Evolutionary conservation across 2,113 vertebrate species (phyloP).

Genomic region (Gymnocephalus cernua): DNA sequence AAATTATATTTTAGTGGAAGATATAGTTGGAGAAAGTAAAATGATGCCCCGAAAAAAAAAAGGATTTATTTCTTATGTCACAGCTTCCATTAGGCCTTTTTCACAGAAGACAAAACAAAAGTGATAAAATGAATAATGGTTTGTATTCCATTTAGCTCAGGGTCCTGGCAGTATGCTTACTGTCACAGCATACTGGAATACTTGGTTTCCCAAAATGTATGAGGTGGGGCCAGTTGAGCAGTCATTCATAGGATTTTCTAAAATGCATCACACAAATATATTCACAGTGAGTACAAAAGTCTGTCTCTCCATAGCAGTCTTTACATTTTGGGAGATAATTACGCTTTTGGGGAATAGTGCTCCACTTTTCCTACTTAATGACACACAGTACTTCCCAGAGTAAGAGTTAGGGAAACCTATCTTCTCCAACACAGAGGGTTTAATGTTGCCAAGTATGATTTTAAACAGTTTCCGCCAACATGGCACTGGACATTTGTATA

Average conservation of each 20-base stretch:
- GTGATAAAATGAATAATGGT: neutral
- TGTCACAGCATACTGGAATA: too few relatives aligned
- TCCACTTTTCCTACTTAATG: neutral
- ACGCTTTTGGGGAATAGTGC: neutral
- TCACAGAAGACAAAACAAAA: neutral
- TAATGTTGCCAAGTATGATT: constrained; percentile 6
- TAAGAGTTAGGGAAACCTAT: neutral
- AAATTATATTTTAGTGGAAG: neutral
- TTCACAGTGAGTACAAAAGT: neutral
- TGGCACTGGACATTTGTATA: neutral
- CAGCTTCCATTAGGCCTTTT: neutral
- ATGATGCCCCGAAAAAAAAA: constrained; percentile 5
- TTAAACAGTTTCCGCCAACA: constrained; percentile 4
- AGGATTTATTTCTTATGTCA: neutral
- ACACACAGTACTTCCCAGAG: neutral
- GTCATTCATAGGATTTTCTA: neutral
- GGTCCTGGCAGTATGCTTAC: neutral
- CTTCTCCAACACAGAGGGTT: neutral
- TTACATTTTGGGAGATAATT: neutral
- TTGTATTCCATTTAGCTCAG: neutral
- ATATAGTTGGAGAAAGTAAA: neutral
- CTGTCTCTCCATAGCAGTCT: neutral
- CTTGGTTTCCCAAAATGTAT: neutral
- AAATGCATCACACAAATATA: neutral
- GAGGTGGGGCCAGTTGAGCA: neutral